Evolutionary conservation across 1,140 invertebrate genomes (phyloP).

Genomic region (Platyscapa corneri): DNA sequence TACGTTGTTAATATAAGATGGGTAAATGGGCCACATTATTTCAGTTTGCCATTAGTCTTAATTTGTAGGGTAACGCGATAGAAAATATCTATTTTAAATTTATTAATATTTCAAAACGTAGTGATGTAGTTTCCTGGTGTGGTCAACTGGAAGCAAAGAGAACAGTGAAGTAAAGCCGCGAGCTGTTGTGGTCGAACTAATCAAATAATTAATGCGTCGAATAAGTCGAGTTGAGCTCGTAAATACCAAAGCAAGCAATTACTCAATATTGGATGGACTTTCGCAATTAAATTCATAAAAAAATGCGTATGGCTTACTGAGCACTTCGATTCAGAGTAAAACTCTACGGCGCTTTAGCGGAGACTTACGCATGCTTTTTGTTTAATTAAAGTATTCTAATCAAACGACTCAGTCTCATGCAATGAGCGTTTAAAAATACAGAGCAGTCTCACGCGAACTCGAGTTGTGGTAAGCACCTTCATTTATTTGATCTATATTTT

Average conservation of each 20-base stretch:
- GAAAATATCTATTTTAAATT: no score
- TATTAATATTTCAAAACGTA: no score
- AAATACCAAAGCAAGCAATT: slow-evolving; percentile 8
- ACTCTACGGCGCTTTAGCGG: no score
- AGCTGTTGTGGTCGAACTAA: background rate
- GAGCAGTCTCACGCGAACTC: slow-evolving; percentile 33
- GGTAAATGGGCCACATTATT: no score
- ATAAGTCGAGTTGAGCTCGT: background rate
- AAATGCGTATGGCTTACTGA: background rate
- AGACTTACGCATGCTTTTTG: slow-evolving; percentile 25
- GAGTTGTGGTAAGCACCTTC: background rate
- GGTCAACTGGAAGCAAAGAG: no score
- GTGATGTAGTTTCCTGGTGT: no score
- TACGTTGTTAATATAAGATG: no score
- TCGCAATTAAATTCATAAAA: slow-evolving; percentile 40
- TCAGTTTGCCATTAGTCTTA: no score
- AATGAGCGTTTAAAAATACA: slow-evolving; percentile 33
- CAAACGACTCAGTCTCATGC: slow-evolving; percentile 43
- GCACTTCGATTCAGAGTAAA: background rate
- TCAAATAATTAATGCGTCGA: slow-evolving; percentile 47
- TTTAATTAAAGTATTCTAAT: slow-evolving; percentile 50
- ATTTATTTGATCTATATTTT: background rate
- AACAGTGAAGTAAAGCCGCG: no score
- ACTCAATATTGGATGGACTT: slow-evolving; percentile 17
- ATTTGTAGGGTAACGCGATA: no score